Percentiles rank a stretch among this genome's conserved stretches.
These are phyloP conservation scores for Chionodraco myersi DNA, from an alignment of 2,113 vertebrate species.

Conservation along the genomic window DNA sequence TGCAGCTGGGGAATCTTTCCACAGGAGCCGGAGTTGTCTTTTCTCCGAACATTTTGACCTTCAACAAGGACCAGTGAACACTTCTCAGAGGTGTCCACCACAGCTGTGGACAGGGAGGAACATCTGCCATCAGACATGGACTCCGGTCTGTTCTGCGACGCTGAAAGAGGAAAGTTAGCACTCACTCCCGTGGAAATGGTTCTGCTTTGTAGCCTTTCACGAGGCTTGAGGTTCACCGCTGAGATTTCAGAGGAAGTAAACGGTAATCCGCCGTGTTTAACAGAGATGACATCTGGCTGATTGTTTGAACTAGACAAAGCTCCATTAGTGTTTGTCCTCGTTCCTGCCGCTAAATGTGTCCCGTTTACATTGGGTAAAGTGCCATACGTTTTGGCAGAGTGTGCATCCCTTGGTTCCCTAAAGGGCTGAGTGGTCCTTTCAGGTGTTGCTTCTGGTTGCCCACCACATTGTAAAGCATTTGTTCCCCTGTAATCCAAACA, in stretches of 20 bases:
- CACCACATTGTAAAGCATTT: background rate
- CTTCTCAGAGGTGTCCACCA: conserved; percentile 82
- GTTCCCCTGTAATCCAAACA: conserved; percentile 31
- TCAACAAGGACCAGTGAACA: conserved; percentile 85
- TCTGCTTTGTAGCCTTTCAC: conserved; percentile 39
- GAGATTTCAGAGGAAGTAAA: conserved; percentile 37
- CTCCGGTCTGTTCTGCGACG: conserved; percentile 32
- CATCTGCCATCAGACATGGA: conserved; percentile 54
- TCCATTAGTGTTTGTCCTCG: background rate
- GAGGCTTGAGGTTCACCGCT: conserved; percentile 16
- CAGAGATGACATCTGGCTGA: conserved; percentile 13
- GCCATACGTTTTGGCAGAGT: conserved; percentile 13
- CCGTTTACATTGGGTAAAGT: conserved; percentile 30
- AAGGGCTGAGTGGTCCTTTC: conserved; percentile 38
- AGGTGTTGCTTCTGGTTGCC: conserved; percentile 10
- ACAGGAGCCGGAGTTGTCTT: conserved; percentile 42
- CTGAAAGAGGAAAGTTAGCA: conserved; percentile 1
- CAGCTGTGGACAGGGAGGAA: conserved; percentile 77
- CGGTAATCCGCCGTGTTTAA: conserved; percentile 21
- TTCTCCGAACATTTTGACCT: conserved; percentile 64
- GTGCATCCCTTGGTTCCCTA: conserved; percentile 28
- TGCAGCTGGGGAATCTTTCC: conserved; percentile 81
- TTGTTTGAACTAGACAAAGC: conserved; percentile 9
- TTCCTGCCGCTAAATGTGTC: conserved; percentile 23
- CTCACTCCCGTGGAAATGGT: background rate